Percentiles rank a stretch among this genome's conserved stretches.
Evolutionary conservation across 2,113 vertebrate species (phyloP).

Genomic region (Eurystomus gularis): DNA sequence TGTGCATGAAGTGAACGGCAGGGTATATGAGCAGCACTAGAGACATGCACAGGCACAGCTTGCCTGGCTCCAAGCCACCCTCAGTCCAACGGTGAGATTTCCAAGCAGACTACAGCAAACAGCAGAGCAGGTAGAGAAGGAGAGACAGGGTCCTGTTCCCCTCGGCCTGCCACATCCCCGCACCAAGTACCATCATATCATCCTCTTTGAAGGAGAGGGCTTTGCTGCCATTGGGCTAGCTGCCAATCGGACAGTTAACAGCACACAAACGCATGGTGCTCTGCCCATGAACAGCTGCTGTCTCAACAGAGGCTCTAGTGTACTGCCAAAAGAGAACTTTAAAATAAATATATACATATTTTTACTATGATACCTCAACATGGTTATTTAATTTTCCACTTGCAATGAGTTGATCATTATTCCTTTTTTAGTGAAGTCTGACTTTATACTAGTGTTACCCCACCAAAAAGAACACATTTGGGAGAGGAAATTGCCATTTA

Average conservation of each 20-base stretch:
- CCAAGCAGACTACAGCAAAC: not conserved
- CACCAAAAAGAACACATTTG: not conserved
- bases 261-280: accelerated
- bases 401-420: not conserved
- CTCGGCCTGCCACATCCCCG: not conserved
- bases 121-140: not conserved
- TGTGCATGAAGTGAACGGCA: accelerated
- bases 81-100: accelerated
- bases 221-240: not conserved
- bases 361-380: not conserved
- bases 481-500: not conserved
- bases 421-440: not conserved
- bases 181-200: accelerated
- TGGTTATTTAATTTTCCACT: not conserved
- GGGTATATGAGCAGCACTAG: accelerated
- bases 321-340: not conserved
- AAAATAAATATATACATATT: not conserved
- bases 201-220: not conserved
- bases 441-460: not conserved
- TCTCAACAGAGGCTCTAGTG: not conserved
- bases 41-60: not conserved
- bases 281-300: not conserved
- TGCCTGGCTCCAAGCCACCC: not conserved
- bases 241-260: not conserved
- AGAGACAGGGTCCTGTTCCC: not conserved